Percentiles rank a stretch among this genome's conserved stretches.
Conservation (phyloP, 2,888 invertebrate species). For the Nipponacmea schrenckii region DNA sequence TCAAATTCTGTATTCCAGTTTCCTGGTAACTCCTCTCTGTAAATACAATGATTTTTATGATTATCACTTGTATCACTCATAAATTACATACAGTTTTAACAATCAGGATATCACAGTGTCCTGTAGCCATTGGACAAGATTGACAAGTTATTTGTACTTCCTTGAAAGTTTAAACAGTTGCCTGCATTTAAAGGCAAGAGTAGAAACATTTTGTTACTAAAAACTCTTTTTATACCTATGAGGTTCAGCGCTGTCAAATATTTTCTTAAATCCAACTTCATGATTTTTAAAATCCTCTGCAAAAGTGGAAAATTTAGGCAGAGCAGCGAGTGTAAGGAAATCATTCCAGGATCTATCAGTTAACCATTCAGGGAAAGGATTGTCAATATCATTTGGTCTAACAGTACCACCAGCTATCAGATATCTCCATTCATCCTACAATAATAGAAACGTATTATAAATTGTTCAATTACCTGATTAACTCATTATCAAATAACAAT, state of each 20-base stretch:
- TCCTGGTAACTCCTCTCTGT: conserved; percentile 67
- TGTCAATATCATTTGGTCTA: conserved; percentile 67
- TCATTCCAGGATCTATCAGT: conserved; percentile 67
- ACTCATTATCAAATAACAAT: too few species aligned
- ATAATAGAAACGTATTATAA: not conserved
- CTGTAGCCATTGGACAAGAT: too few species aligned
- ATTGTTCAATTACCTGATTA: too few species aligned
- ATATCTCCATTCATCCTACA: conserved; percentile 67
- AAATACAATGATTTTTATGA: conserved; percentile 1
- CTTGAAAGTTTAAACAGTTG: too few species aligned
- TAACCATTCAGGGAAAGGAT: conserved; percentile 67
- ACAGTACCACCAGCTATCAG: conserved; percentile 66
- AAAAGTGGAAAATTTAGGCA: conserved; percentile 60
- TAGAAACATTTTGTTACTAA: too few species aligned
- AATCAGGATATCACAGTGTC: too few species aligned
- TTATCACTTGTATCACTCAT: not conserved
- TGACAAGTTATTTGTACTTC: too few species aligned
- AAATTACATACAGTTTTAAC: too few species aligned
- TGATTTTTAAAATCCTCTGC: conserved; percentile 73
- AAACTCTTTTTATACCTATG: conserved; percentile 52
- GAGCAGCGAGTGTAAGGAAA: conserved; percentile 61
- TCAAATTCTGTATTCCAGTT: conserved; percentile 62
- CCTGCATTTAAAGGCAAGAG: too few species aligned
- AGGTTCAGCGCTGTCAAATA: conserved; percentile 68
- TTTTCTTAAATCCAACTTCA: conserved; percentile 57